Evolutionary conservation across 2,888 invertebrate species (phyloP).

Genomic region (Atrina japonica): DNA sequence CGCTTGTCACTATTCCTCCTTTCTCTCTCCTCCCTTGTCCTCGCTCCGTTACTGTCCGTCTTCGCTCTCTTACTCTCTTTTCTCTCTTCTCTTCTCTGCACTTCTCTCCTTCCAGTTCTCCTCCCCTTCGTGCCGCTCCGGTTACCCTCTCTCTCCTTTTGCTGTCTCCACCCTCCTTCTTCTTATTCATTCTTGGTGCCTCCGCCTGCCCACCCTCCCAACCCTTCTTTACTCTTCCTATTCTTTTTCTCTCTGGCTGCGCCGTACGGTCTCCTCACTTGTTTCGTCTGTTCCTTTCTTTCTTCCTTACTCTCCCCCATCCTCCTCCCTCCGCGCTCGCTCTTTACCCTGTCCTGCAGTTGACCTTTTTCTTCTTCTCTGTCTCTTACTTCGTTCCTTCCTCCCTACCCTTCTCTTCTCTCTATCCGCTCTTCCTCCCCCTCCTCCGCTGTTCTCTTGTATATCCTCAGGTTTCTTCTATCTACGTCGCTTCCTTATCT

Average conservation of each 20-base stretch:
- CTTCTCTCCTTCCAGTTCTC: no score
- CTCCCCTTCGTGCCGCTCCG: no score
- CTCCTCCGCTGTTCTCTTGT: not conserved
- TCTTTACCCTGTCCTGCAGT: not conserved
- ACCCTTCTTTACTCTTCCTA: not conserved
- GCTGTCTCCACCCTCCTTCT: no score
- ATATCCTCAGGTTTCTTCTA: not conserved
- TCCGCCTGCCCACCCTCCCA: not conserved
- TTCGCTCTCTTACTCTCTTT: no score
- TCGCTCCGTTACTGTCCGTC: no score
- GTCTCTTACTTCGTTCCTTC: not conserved
- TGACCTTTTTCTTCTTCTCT: not conserved
- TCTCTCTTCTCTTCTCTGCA: no score
- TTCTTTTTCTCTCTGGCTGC: constrained; percentile 12
- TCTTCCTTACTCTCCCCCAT: no score
- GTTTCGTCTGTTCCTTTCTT: no score
- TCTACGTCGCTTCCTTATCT: not conserved
- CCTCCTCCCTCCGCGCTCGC: constrained; percentile 12
- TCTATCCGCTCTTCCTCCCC: not conserved
- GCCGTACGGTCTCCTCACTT: no score
- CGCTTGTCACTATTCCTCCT: no score
- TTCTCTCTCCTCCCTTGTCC: no score
- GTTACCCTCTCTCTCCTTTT: not conserved
- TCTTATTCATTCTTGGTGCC: no score
- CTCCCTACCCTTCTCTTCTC: not conserved